phyloP scores from a whole-genome alignment of 64 coral and sea anemone species.

The Stylophora pistillata region DNA sequence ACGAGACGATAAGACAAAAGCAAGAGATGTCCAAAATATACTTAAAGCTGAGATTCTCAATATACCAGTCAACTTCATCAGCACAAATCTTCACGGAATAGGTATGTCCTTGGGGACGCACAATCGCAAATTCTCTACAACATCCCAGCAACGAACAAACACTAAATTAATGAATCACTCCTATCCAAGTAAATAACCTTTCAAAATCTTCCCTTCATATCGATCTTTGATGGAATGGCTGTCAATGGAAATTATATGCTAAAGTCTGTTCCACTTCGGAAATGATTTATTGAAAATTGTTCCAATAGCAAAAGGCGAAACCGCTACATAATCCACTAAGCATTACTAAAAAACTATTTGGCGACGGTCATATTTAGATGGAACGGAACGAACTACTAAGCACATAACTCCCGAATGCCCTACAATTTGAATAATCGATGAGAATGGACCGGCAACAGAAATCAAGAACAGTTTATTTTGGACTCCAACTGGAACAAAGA shows the following conservation, averaged over 20 bases:
- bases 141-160: neutral
- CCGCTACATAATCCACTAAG: neutral
- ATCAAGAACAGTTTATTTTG: neutral
- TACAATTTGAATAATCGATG: neutral
- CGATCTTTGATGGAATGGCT: neutral
- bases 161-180: neutral
- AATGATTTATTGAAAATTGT: constrained; percentile 15
- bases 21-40: neutral
- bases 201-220: neutral
- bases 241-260: neutral
- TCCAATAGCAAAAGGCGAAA: neutral
- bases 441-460: neutral
- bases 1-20: neutral
- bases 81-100: neutral
- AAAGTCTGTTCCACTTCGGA: neutral
- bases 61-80: neutral
- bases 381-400: neutral
- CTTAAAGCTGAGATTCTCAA: neutral
- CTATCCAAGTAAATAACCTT: neutral
- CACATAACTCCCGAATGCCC: neutral
- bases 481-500: neutral
- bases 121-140: neutral
- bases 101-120: neutral
- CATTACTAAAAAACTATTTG: constrained; percentile 5
- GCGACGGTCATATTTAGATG: neutral